Evolutionary conservation across 2,888 invertebrate genomes (phyloP).

Genomic region (Cosmia pyralina): DNA sequence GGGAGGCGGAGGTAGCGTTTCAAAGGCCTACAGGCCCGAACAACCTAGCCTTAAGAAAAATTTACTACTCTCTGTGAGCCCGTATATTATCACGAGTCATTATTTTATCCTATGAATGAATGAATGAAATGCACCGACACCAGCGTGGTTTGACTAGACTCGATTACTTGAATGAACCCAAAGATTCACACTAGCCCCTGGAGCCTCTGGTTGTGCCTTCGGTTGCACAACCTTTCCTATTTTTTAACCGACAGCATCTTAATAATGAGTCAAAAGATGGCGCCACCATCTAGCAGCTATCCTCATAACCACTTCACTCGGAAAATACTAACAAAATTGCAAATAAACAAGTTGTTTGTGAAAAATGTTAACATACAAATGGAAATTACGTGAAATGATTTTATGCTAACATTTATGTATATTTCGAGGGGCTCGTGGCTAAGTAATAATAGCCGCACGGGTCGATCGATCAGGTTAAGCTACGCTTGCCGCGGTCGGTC

Average conservation of each 20-base stretch:
- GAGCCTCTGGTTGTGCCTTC: background rate
- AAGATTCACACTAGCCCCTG: too few species aligned
- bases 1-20: too few species aligned
- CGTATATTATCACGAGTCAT: background rate
- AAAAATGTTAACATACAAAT: slow-evolving; percentile 9
- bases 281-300: background rate
- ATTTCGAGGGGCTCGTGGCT: too few species aligned
- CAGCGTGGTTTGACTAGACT: too few species aligned
- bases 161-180: too few species aligned
- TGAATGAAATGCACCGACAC: too few species aligned
- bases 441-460: too few species aligned
- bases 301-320: background rate
- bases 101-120: background rate
- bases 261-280: slow-evolving; percentile 30
- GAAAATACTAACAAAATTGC: background rate
- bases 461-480: too few species aligned
- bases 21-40: too few species aligned
- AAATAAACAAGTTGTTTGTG: slow-evolving; percentile 19
- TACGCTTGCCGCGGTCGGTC: too few species aligned
- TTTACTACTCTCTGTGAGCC: background rate
- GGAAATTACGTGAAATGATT: slow-evolving; percentile 15
- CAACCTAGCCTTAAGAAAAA: too few species aligned
- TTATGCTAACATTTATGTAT: background rate
- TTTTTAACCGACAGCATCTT: background rate
- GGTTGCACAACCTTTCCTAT: background rate